These are phyloP conservation scores for Sphenopsis melanotis DNA, from an alignment of 2,797 vertebrate genomes.

Conservation along the genomic window DNA sequence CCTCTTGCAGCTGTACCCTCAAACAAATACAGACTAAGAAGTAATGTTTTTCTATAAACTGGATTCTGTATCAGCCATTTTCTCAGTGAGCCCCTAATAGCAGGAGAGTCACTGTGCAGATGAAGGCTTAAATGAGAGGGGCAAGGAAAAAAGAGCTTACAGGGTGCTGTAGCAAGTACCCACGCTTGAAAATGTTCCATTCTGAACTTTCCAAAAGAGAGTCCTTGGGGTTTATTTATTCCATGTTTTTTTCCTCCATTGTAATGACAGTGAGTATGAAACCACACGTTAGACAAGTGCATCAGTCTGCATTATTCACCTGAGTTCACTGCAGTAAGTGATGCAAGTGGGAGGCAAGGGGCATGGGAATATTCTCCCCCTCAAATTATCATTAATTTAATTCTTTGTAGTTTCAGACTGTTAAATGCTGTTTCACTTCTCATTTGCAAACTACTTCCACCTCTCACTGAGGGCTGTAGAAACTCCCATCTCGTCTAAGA, in stretches of 20 bases:
- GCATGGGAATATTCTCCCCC: neutral
- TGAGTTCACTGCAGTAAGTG: neutral
- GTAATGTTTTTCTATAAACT: neutral
- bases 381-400: neutral
- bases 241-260: neutral
- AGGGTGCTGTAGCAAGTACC: neutral
- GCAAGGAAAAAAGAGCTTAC: neutral
- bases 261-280: neutral
- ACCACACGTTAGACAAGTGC: neutral
- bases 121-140: neutral
- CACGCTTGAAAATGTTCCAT: neutral
- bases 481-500: neutral
- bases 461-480: neutral
- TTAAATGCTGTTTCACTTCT: constrained; percentile 22
- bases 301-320: neutral
- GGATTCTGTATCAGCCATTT: neutral
- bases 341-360: neutral
- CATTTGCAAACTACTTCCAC: neutral
- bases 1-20: neutral
- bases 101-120: neutral
- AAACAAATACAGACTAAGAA: neutral
- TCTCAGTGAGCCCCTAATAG: neutral
- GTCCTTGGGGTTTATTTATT: neutral
- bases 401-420: neutral
- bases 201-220: neutral